Evolutionary conservation across 2,888 invertebrate genomes (phyloP).

Genomic region (Tenodera sinensis): DNA sequence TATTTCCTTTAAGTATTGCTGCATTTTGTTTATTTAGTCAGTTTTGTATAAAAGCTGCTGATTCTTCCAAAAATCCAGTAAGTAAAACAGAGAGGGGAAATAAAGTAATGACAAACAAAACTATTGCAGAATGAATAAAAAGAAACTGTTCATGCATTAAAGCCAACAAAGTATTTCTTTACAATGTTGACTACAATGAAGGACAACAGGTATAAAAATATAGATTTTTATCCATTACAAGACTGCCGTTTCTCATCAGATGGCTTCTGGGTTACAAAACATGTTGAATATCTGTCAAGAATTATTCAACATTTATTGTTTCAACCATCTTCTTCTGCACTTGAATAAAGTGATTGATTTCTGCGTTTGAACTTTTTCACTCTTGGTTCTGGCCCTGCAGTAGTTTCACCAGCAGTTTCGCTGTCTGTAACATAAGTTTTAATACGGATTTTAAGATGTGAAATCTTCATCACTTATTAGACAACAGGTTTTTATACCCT

Average conservation of each 20-base stretch:
- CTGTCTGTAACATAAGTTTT: neutral
- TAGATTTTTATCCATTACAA: neutral
- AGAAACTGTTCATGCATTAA: too few relatives aligned
- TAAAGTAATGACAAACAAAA: too few relatives aligned
- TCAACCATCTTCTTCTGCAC: neutral
- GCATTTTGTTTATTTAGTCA: too few relatives aligned
- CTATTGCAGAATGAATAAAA: too few relatives aligned
- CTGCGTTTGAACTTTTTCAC: constrained; percentile 47
- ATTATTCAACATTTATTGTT: neutral
- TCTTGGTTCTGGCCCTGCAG: constrained; percentile 32
- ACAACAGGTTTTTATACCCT: too few relatives aligned
- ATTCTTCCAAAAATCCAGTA: too few relatives aligned
- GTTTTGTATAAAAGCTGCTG: too few relatives aligned
- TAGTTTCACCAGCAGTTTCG: neutral
- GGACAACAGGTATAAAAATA: neutral
- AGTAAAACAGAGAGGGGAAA: too few relatives aligned
- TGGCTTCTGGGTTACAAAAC: neutral
- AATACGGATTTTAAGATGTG: neutral
- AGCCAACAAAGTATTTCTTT: neutral
- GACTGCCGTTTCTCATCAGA: neutral
- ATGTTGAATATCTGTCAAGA: neutral
- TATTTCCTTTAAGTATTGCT: too few relatives aligned
- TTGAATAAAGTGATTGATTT: constrained; percentile 45
- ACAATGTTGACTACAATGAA: neutral
- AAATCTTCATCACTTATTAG: too few relatives aligned